A percentile compares a stretch with the other conserved stretches of the same genome.
Evolutionary conservation across 2,113 vertebrate species (phyloP).

Genomic region (Hassar affinis): DNA sequence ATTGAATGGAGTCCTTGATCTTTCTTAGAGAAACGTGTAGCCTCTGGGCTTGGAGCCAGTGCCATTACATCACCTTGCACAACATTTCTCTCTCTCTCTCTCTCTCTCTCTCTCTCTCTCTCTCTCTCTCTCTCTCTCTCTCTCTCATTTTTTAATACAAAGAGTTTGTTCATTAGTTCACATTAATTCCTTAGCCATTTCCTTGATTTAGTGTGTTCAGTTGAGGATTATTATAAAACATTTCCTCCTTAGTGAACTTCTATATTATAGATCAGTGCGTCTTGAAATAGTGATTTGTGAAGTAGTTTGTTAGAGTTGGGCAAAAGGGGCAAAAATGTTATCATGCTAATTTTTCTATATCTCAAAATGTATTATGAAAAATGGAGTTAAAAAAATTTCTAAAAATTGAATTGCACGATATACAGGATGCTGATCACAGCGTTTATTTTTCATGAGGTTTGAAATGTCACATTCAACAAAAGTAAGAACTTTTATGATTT

Average conservation of each 20-base stretch:
- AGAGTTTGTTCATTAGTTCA: background rate
- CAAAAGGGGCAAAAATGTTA: no score
- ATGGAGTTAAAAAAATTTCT: no score
- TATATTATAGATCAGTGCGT: background rate
- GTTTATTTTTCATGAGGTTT: no score
- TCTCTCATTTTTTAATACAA: background rate
- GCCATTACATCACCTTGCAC: conserved; percentile 16
- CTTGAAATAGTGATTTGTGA: background rate
- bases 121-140: background rate
- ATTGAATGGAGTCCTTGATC: conserved; percentile 12
- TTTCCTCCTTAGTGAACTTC: background rate
- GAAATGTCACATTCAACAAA: no score
- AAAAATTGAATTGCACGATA: no score
- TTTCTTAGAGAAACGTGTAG: background rate
- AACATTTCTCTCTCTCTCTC: background rate
- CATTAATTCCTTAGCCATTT: background rate
- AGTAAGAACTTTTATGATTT: no score
- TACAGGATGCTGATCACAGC: no score
- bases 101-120: no score
- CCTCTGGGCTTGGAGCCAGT: conserved; percentile 12
- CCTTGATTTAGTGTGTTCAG: background rate
- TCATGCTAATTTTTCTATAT: no score
- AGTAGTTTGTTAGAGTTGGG: no score
- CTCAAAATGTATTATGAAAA: no score
- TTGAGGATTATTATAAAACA: background rate